Conservation (phyloP, 2,888 invertebrate species). For the Epinotia demarniana region DNA sequence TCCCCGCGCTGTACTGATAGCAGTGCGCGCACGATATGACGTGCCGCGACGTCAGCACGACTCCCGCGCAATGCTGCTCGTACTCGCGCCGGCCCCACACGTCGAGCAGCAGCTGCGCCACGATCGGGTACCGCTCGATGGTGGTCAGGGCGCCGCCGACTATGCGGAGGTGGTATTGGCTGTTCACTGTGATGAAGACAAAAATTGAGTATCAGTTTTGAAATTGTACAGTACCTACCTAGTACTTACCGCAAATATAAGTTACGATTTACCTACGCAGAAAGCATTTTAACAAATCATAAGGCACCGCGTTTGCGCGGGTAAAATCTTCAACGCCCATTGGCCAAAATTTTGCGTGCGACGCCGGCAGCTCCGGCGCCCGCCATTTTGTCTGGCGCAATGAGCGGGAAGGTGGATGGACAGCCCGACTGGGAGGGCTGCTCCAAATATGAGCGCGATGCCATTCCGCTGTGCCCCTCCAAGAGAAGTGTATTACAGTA, state of each 20-base stretch:
- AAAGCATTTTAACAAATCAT: too few relatives aligned
- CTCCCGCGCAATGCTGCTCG: slow-evolving; percentile 75
- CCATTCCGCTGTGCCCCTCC: not conserved
- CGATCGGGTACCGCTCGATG: slow-evolving; percentile 70
- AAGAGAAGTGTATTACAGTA: too few relatives aligned
- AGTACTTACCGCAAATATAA: too few relatives aligned
- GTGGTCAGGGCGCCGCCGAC: slow-evolving; percentile 73
- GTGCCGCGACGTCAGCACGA: slow-evolving; percentile 73
- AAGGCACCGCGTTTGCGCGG: too few relatives aligned
- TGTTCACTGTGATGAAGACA: slow-evolving; percentile 54
- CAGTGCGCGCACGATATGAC: slow-evolving; percentile 77
- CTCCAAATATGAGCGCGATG: not conserved
- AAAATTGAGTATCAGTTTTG: not conserved
- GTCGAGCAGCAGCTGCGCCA: slow-evolving; percentile 73
- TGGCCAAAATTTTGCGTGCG: too few relatives aligned
- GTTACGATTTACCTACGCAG: too few relatives aligned
- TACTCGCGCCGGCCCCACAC: slow-evolving; percentile 70
- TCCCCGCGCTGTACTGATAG: slow-evolving; percentile 70
- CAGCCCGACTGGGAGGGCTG: too few relatives aligned
- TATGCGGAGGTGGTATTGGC: slow-evolving; percentile 58
- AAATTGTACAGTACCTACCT: not conserved
- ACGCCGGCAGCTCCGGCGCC: too few relatives aligned
- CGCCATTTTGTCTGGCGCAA: too few relatives aligned
- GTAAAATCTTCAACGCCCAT: too few relatives aligned
- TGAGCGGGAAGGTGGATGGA: too few relatives aligned